A percentile compares a stretch with the other conserved stretches of the same genome.
Conservation (phyloP, 2,797 vertebrate species). For the Apogon hyalosoma region DNA sequence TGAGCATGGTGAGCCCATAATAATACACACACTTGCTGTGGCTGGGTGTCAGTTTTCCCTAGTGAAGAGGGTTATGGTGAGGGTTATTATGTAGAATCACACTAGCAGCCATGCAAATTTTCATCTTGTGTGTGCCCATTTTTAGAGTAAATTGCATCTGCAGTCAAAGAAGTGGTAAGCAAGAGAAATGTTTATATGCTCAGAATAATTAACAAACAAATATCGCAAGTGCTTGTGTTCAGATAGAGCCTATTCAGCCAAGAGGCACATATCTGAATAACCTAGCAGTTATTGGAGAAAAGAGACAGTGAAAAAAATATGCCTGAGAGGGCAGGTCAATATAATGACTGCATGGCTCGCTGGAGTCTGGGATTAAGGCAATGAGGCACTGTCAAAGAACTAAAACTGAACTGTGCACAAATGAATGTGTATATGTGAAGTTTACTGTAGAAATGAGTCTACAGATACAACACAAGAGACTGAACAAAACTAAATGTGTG, state of each 20-base stretch:
- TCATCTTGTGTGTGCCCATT: constrained; percentile 24
- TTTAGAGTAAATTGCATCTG: constrained; percentile 24
- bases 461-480: constrained; percentile 7
- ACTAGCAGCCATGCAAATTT: constrained; percentile 48
- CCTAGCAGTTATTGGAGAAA: constrained; percentile 9
- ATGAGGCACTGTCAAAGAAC: constrained; percentile 20
- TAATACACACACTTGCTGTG: constrained; percentile 48
- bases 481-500: constrained; percentile 1
- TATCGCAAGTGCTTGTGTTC: background rate
- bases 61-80: constrained; percentile 38
- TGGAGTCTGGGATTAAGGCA: constrained; percentile 40
- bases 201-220: constrained; percentile 15
- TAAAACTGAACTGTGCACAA: constrained; percentile 7
- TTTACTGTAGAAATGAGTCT: background rate
- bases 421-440: background rate
- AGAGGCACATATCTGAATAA: constrained; percentile 28
- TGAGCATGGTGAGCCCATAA: constrained; percentile 45
- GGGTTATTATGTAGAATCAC: constrained; percentile 62
- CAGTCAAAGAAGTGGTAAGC: constrained; percentile 18
- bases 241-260: constrained; percentile 12
- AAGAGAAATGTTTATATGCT: constrained; percentile 6
- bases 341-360: constrained; percentile 25
- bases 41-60: constrained; percentile 39
- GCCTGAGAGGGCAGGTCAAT: constrained; percentile 33
- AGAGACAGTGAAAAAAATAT: constrained; percentile 22